Conservation (phyloP, 2,113 vertebrate species). For the Herpailurus yagouaroundi region DNA sequence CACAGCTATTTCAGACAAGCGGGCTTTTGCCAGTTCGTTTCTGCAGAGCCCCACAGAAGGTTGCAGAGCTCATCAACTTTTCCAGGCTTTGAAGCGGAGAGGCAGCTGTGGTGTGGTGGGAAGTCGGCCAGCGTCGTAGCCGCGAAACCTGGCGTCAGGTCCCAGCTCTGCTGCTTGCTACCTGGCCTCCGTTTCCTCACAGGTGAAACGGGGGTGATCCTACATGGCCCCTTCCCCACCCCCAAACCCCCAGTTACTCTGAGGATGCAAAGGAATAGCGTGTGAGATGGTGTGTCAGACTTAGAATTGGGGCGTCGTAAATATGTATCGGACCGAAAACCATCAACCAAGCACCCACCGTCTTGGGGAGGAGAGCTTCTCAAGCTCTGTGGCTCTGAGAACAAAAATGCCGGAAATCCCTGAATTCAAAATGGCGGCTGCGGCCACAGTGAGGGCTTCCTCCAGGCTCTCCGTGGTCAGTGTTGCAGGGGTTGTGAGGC, state of each 20-base stretch:
- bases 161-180: background rate
- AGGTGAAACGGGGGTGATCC: background rate
- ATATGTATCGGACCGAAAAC: background rate
- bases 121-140: accelerated
- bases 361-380: background rate
- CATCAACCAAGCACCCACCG: background rate
- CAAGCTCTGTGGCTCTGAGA: background rate
- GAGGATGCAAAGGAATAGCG: too few species aligned
- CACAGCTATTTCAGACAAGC: background rate
- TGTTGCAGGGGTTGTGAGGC: background rate
- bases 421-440: background rate
- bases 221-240: background rate
- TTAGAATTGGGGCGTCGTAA: accelerated
- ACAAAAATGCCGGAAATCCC: background rate
- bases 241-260: background rate
- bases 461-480: accelerated
- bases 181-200: background rate
- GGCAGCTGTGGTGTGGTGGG: background rate
- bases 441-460: background rate
- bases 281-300: background rate
- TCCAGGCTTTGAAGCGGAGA: background rate
- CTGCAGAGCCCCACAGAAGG: background rate
- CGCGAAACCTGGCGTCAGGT: background rate
- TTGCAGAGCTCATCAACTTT: background rate
- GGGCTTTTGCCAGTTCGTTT: background rate